A percentile compares a stretch with the other conserved stretches of the same genome.
Conservation (phyloP, 2,888 invertebrate species). For the Oxytorus armatus region DNA sequence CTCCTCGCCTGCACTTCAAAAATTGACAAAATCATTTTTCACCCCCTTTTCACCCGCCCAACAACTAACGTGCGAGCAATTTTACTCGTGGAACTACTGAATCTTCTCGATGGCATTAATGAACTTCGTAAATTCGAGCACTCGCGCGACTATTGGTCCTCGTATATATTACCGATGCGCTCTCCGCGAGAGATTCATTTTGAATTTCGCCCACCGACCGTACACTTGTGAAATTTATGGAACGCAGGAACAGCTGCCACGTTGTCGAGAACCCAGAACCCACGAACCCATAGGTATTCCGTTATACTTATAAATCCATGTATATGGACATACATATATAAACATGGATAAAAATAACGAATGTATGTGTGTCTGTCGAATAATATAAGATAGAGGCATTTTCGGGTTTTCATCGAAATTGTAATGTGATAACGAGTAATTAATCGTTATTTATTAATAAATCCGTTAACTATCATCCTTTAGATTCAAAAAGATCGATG, state of each 20-base stretch:
- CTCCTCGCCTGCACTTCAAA: conserved; percentile 1
- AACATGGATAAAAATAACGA: conserved; percentile 18
- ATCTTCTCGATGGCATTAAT: conserved; percentile 38
- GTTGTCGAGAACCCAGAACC: conserved; percentile 16
- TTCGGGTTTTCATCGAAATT: too few relatives aligned
- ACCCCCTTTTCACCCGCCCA: not conserved
- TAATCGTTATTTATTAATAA: too few relatives aligned
- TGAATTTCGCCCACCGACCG: conserved; percentile 33
- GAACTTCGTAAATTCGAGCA: conserved; percentile 27
- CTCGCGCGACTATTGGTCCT: not conserved
- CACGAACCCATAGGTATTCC: not conserved
- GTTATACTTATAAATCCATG: not conserved
- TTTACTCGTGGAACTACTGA: conserved; percentile 16
- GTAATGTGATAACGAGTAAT: too few relatives aligned
- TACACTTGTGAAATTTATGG: conserved; percentile 46
- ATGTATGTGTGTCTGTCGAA: conserved; percentile 22
- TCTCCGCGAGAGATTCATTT: conserved; percentile 46
- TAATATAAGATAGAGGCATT: too few relatives aligned
- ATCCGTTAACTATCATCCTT: too few relatives aligned
- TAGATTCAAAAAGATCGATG: too few relatives aligned
- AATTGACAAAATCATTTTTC: conserved; percentile 7
- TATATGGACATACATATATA: not conserved
- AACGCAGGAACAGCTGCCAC: conserved; percentile 51
- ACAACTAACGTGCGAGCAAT: not conserved
- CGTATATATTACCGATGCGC: not conserved